phyloP scores from a whole-genome alignment of 2,113 vertebrate species.

The Lates calcarifer region DNA sequence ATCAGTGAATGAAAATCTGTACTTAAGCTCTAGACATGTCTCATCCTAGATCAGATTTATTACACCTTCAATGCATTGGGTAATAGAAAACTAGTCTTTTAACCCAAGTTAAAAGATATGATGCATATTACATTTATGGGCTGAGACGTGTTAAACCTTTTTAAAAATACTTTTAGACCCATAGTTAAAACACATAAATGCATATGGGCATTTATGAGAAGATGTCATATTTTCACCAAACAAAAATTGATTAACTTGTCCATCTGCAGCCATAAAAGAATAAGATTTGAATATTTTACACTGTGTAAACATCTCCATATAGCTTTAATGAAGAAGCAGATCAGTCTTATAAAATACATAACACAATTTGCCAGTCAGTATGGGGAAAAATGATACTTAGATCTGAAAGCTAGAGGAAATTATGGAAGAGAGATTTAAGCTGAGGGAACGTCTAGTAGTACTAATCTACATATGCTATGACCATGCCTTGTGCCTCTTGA shows the following conservation, averaged over 20 bases:
- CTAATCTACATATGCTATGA: neutral
- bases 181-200: neutral
- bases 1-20: neutral
- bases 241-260: neutral
- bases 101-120: neutral
- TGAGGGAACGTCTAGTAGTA: neutral
- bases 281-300: neutral
- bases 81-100: no score
- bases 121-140: neutral
- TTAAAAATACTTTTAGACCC: no score
- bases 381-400: neutral
- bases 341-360: neutral
- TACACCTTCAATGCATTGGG: no score
- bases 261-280: no score
- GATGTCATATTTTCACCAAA: neutral
- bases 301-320: no score
- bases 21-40: neutral
- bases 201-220: neutral
- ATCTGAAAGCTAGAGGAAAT: no score
- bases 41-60: neutral
- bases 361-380: neutral
- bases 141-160: no score
- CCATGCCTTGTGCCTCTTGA: neutral
- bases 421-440: neutral
- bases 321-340: no score